phyloP scores from a whole-genome alignment of 2,113 vertebrate species.

The Oncorhynchus clarkii region DNA sequence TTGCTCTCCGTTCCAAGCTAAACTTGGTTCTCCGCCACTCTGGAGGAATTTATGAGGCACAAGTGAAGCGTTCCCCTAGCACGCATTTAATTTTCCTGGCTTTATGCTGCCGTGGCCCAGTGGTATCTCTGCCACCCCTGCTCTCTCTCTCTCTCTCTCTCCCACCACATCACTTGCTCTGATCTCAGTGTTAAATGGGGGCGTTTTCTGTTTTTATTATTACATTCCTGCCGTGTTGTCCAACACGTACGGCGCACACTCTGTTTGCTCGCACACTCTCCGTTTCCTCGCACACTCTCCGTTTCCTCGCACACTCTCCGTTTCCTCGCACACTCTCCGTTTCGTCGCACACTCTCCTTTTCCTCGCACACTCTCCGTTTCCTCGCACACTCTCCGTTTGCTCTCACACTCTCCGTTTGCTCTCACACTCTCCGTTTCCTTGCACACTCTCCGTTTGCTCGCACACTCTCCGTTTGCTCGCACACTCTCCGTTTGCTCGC shows the following conservation, averaged over 20 bases:
- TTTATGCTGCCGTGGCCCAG: neutral
- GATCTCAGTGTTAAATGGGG: slow-evolving; percentile 4
- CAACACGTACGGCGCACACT: neutral
- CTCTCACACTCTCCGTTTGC: too few species aligned
- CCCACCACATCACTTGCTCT: slow-evolving; percentile 5
- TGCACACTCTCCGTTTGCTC: too few species aligned
- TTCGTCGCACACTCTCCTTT: too few species aligned
- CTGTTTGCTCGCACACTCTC: too few species aligned
- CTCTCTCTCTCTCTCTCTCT: slow-evolving; percentile 2
- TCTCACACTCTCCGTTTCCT: too few species aligned
- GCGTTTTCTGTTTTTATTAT: slow-evolving; percentile 9
- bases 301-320: too few species aligned
- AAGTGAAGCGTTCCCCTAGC: slow-evolving; percentile 1
- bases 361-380: too few species aligned
- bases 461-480: too few species aligned
- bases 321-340: too few species aligned
- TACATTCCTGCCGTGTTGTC: slow-evolving; percentile 1
- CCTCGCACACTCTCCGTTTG: too few species aligned
- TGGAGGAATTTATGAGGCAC: slow-evolving; percentile 14
- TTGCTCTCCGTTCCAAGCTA: slow-evolving; percentile 17
- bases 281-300: too few species aligned
- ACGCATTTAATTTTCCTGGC: neutral
- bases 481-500: too few species aligned
- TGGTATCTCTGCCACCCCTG: neutral
- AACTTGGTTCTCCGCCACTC: slow-evolving; percentile 6